These are phyloP conservation scores for Siniperca knerii DNA, from an alignment of 2,113 vertebrate species.

Conservation along the genomic window DNA sequence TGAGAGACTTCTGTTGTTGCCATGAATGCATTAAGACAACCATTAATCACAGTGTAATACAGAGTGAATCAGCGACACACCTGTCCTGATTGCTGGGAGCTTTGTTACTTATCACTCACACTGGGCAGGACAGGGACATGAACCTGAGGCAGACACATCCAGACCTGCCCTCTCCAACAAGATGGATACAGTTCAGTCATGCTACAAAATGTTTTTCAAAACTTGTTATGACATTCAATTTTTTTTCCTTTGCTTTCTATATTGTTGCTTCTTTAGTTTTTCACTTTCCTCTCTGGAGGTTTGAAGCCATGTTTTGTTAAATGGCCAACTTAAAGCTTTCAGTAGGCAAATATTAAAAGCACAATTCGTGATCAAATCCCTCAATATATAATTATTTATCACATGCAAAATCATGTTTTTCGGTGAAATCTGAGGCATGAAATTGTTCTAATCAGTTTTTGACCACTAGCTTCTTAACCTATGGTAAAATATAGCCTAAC, in stretches of 20 bases:
- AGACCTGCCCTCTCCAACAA: conserved; percentile 41
- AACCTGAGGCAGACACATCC: conserved; percentile 49
- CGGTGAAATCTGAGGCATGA: conserved; percentile 40
- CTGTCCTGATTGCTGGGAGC: conserved; percentile 71
- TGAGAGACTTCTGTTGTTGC: conserved; percentile 80
- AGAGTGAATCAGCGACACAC: conserved; percentile 77
- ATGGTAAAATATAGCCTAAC: conserved; percentile 38
- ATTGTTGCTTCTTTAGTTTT: not conserved
- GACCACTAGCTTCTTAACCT: conserved; percentile 16
- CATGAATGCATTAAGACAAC: conserved; percentile 83
- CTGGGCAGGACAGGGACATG: conserved; percentile 56
- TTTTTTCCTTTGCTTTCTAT: not conserved
- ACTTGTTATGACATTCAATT: not conserved
- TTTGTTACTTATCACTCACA: conserved; percentile 67
- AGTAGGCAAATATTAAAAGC: conserved; percentile 2
- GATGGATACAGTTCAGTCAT: conserved; percentile 40
- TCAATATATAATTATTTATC: conserved; percentile 30
- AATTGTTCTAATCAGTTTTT: conserved; percentile 39
- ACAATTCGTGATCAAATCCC: conserved; percentile 25
- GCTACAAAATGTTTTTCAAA: conserved; percentile 12
- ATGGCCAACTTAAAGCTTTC: not conserved
- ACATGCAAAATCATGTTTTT: not conserved
- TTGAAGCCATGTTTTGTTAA: not conserved
- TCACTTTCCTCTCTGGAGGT: not conserved
- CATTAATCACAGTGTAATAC: conserved; percentile 82